phyloP scores from a whole-genome alignment of 2,113 vertebrate genomes.

The Manacus vitellinus region DNA sequence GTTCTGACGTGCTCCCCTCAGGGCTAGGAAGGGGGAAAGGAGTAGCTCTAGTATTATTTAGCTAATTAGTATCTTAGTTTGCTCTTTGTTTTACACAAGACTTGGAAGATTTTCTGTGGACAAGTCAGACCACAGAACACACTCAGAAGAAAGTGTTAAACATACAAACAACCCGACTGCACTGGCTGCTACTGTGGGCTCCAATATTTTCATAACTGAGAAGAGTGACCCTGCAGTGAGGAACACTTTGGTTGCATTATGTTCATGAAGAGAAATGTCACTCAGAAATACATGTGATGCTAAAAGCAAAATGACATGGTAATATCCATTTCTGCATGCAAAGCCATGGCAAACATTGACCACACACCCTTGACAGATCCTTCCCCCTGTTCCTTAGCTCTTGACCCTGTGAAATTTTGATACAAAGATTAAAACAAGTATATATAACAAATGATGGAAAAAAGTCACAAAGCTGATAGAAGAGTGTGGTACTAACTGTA shows the following conservation, averaged over 20 bases:
- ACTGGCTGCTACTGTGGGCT: neutral
- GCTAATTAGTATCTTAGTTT: neutral
- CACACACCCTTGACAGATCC: rapidly evolving
- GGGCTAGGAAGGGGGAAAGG: neutral
- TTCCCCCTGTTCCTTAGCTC: neutral
- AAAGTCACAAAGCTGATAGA: neutral
- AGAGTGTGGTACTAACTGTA: neutral
- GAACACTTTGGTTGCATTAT: neutral
- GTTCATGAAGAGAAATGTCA: neutral
- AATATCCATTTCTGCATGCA: neutral
- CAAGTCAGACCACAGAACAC: neutral
- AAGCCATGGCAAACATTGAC: neutral
- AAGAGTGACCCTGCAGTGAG: neutral
- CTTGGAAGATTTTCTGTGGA: neutral
- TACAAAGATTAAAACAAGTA: neutral
- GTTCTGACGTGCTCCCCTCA: neutral
- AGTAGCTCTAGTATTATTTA: neutral
- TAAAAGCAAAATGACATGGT: neutral
- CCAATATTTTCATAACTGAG: neutral
- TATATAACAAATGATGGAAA: neutral
- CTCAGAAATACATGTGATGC: neutral
- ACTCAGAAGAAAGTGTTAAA: neutral
- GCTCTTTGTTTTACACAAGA: neutral
- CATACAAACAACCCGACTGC: neutral
- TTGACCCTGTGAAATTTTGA: neutral